phyloP scores from a whole-genome alignment of 2,888 invertebrate genomes.

The Hirtodrosophila confusa region DNA sequence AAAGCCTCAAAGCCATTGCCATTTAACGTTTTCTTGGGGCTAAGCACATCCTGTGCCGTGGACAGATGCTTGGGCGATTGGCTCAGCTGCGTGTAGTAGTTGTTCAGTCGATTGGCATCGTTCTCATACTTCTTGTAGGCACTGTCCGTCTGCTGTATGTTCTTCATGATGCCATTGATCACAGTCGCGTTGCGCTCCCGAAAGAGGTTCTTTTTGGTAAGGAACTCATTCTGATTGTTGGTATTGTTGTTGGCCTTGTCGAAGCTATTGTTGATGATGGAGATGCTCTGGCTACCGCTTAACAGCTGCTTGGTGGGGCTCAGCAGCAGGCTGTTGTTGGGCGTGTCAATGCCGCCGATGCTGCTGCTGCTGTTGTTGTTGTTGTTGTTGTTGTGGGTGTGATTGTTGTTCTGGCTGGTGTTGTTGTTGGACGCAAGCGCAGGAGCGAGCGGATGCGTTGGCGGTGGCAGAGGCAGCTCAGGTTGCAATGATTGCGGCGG shows the following conservation, averaged over 20 bases:
- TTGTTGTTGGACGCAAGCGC: slow-evolving; percentile 56
- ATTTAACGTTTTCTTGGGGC: slow-evolving; percentile 78
- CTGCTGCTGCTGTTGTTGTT: slow-evolving; percentile 47
- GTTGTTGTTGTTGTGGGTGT: slow-evolving; percentile 54
- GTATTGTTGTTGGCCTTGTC: slow-evolving; percentile 72
- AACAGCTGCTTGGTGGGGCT: slow-evolving; percentile 78
- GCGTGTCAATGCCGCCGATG: slow-evolving; percentile 52
- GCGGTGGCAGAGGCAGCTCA: slow-evolving; percentile 29
- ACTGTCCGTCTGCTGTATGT: slow-evolving; percentile 74
- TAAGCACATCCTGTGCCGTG: slow-evolving; percentile 53
- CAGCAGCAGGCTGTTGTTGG: slow-evolving; percentile 73
- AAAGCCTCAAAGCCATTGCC: slow-evolving; percentile 70
- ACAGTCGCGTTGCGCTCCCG: slow-evolving; percentile 83
- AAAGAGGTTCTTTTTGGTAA: slow-evolving; percentile 82
- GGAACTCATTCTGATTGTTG: slow-evolving; percentile 78
- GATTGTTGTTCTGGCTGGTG: slow-evolving; percentile 49
- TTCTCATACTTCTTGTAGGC: slow-evolving; percentile 83
- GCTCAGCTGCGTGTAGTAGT: slow-evolving; percentile 81
- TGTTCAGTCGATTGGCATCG: slow-evolving; percentile 83
- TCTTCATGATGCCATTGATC: slow-evolving; percentile 83
- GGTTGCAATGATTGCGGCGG: slow-evolving; percentile 81
- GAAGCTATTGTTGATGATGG: slow-evolving; percentile 79
- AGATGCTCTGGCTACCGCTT: slow-evolving; percentile 78
- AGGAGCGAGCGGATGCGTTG: neutral
- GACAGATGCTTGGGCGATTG: slow-evolving; percentile 80